Evolutionary conservation across 2,113 vertebrate species (phyloP).

Genomic region (Tympanuchus pallidicinctus): DNA sequence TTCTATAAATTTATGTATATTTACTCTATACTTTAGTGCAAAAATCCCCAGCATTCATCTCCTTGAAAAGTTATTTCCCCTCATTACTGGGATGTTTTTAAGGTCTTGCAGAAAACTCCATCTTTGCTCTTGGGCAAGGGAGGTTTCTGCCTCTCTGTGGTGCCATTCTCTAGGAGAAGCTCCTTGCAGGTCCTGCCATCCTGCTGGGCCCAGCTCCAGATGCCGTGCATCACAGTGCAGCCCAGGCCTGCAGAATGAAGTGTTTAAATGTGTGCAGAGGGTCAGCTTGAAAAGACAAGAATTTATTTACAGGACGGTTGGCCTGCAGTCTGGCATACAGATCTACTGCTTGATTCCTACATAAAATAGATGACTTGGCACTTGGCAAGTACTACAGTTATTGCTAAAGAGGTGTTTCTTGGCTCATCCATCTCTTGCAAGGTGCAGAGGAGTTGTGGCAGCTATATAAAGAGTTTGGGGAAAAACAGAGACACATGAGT

Average conservation of each 20-base stretch:
- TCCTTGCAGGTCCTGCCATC: neutral
- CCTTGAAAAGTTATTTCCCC: neutral
- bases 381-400: constrained; percentile 45
- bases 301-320: constrained; percentile 50
- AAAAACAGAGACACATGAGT: constrained; percentile 67
- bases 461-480: constrained; percentile 64
- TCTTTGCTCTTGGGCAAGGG: neutral
- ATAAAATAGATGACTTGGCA: constrained; percentile 57
- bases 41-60: neutral
- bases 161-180: neutral
- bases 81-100: neutral
- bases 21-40: neutral
- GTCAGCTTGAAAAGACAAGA: constrained; percentile 23
- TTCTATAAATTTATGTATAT: neutral
- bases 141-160: neutral
- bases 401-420: constrained; percentile 61
- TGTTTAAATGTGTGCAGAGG: neutral
- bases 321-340: constrained; percentile 24
- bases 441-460: constrained; percentile 52
- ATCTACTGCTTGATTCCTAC: constrained; percentile 17
- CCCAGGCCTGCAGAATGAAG: neutral
- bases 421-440: constrained; percentile 60
- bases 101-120: neutral
- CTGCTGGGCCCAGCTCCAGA: neutral
- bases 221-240: neutral